These are phyloP conservation scores for Argopecten irradians DNA, from an alignment of 1,140 invertebrate species.

Conservation along the genomic window DNA sequence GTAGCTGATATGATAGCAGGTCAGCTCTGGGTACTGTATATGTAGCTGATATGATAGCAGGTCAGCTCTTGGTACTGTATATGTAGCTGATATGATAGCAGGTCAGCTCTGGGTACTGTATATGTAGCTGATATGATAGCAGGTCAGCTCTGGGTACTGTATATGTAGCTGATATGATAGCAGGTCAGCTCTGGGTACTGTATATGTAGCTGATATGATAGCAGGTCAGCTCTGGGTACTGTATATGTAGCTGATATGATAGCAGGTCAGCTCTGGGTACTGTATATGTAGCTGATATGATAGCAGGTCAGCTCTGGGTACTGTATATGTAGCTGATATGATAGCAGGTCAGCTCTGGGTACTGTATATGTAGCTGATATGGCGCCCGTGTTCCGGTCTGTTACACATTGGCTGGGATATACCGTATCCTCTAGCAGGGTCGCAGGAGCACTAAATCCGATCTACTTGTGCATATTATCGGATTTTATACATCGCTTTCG, in stretches of 20 bases:
- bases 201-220: background rate
- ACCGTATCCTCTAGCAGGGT: background rate
- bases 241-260: background rate
- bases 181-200: background rate
- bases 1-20: background rate
- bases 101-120: background rate
- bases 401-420: background rate
- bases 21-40: background rate
- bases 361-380: background rate
- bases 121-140: no score
- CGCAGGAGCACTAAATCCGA: background rate
- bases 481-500: background rate
- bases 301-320: no score
- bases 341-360: background rate
- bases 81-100: background rate
- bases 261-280: background rate
- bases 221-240: no score
- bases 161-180: background rate
- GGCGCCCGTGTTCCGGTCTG: background rate
- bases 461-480: background rate
- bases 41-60: no score
- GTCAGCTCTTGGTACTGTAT: no score
- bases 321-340: background rate
- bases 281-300: background rate
- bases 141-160: no score